Evolutionary conservation across 2,888 invertebrate species (phyloP), one percentile per base, ranked within the genome.

Genomic region (Caenorhabditis angaria): DNA sequence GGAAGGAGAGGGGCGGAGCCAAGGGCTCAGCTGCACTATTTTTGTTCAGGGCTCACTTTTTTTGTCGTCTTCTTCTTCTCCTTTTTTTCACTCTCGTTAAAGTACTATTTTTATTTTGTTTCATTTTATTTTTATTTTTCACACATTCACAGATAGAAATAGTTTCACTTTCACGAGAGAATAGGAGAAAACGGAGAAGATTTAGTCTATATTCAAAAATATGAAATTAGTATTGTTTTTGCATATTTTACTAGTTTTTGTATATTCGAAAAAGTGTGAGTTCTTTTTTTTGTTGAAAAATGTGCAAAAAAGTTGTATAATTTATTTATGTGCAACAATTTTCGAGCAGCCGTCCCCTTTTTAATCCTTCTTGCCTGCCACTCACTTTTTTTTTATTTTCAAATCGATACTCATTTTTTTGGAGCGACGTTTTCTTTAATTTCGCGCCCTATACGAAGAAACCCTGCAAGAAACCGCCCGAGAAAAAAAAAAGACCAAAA

Each of bases 131-230:
- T n/a, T n/a, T n/a, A n/a, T n/a, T n/a, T n/a, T n/a, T n/a, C n/a
- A n/a, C n/a, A n/a, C n/a, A n/a, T n/a, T n/a, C n/a, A n/a, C n/a
- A n/a, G n/a, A n/a, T n/a, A 14, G 2, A 2, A 41, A 3, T 3
- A 12, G 41, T 41, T 41, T 41, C 41, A 41, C 41, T 41, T 41
- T 41, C 41, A n/a, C n/a, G n/a, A n/a, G n/a, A n/a, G n/a, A n/a
- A n/a, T n/a, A n/a, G n/a, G n/a, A n/a, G n/a, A n/a, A n/a, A n/a
- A n/a, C n/a, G n/a, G n/a, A n/a, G n/a, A n/a, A n/a, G n/a, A n/a
- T n/a, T n/a, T n/a, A n/a, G n/a, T n/a, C n/a, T n/a, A n/a, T n/a
- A n/a, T n/a, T n/a, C n/a, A n/a, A n/a, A n/a, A n/a, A n/a, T n/a
- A n/a, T n/a, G n/a, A n/a, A n/a, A n/a, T n/a, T n/a, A n/a, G n/a